Evolutionary conservation across 2,888 invertebrate genomes (phyloP).

Genomic region (Encarsia formosa): DNA sequence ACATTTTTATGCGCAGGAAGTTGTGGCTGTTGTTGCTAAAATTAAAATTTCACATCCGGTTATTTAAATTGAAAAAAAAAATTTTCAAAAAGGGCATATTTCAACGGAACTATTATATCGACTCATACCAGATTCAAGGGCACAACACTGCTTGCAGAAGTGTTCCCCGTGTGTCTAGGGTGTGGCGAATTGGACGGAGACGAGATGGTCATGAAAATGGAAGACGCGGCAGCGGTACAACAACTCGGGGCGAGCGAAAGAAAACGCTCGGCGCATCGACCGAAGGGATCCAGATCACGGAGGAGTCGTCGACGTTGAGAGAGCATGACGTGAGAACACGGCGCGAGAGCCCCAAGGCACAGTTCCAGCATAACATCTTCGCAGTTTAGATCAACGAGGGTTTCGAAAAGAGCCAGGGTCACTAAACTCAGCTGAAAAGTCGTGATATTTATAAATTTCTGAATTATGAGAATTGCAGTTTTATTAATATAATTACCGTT

Average conservation of each 20-base stretch:
- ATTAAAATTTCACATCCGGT: not conserved
- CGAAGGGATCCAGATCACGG: conserved; percentile 68
- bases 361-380: conserved; percentile 95
- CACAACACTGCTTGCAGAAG: too few relatives aligned
- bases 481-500: conserved; percentile 57
- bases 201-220: conserved; percentile 17
- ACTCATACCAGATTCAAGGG: too few relatives aligned
- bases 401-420: conserved; percentile 85
- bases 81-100: too few relatives aligned
- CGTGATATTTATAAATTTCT: conserved; percentile 2
- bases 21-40: conserved; percentile 1
- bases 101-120: too few relatives aligned
- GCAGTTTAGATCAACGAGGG: conserved; percentile 85
- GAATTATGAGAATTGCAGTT: conserved; percentile 1
- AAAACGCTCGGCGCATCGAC: conserved; percentile 72
- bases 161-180: too few relatives aligned
- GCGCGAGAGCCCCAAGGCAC: conserved; percentile 78
- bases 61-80: too few relatives aligned
- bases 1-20: conserved; percentile 22
- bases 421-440: conserved; percentile 72
- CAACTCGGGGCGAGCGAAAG: conserved; percentile 69
- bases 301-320: conserved; percentile 72
- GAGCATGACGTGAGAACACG: conserved; percentile 75
- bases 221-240: conserved; percentile 44
- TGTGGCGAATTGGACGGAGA: conserved; percentile 18